A percentile compares a stretch with the other conserved stretches of the same genome.
These are phyloP conservation scores for Aphrocallistes beatrix DNA, from an alignment of 37 sponge, comb jelly and placozoan species.

Conservation along the genomic window DNA sequence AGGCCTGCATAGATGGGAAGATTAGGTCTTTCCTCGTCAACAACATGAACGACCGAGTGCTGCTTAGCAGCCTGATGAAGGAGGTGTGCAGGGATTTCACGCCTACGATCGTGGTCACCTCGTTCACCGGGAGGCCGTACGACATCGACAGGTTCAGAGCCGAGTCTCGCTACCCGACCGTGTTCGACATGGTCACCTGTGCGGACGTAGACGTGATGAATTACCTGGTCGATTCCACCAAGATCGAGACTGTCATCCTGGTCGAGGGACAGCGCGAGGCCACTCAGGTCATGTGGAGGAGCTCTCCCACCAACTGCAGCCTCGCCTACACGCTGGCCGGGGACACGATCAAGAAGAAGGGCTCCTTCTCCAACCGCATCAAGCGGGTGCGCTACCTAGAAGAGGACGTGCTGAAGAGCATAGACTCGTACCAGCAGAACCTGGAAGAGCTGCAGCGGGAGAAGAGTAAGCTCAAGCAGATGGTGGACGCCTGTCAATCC, in stretches of 20 bases:
- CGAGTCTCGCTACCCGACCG: slow-evolving; percentile 36
- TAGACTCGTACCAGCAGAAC: background rate
- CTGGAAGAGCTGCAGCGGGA: background rate
- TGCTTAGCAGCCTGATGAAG: background rate
- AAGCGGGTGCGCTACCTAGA: background rate
- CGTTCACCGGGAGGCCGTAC: slow-evolving; percentile 24
- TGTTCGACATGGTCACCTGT: slow-evolving; percentile 46
- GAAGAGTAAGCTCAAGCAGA: background rate
- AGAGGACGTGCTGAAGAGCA: background rate
- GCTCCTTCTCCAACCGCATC: background rate
- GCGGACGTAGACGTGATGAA: slow-evolving; percentile 50
- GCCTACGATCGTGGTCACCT: slow-evolving; percentile 8
- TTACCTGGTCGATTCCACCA: slow-evolving; percentile 34
- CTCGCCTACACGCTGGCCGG: background rate
- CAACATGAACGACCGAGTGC: slow-evolving; percentile 37
- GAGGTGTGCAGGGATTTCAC: background rate
- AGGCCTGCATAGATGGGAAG: slow-evolving; percentile 30
- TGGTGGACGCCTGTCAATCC: background rate
- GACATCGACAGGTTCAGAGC: slow-evolving; percentile 28
- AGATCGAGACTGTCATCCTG: background rate
- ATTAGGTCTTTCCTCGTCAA: slow-evolving; percentile 46
- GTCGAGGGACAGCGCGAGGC: background rate
- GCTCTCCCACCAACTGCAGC: background rate
- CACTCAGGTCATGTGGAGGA: background rate
- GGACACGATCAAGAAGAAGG: background rate